A percentile compares a stretch with the other conserved stretches of the same genome.
These are phyloP conservation scores for Lithophane leautieri DNA, from an alignment of 2,888 invertebrate species.

Conservation along the genomic window DNA sequence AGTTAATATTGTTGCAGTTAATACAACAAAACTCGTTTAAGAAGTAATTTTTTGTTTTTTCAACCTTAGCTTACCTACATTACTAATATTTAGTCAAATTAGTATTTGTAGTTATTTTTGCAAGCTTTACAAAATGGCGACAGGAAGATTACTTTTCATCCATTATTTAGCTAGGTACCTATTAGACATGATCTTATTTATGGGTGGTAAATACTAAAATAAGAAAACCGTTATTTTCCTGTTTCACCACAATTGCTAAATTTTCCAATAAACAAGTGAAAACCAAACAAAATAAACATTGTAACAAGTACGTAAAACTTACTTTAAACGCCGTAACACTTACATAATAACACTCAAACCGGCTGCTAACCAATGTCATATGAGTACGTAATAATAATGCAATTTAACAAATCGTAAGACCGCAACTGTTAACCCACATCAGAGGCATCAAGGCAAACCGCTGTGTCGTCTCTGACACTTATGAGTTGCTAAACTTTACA, in stretches of 20 bases:
- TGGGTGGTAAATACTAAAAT: too few species aligned
- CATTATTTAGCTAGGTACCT: neutral
- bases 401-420: constrained; percentile 64
- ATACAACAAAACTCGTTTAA: neutral
- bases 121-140: neutral
- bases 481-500: constrained; percentile 62
- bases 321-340: constrained; percentile 29
- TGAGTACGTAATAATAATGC: constrained; percentile 59
- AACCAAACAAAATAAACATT: neutral
- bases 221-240: neutral
- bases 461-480: constrained; percentile 75
- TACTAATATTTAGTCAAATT: neutral
- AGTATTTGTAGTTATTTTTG: neutral
- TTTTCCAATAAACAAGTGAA: neutral
- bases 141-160: neutral
- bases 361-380: constrained; percentile 59
- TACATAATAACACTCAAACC: constrained; percentile 36
- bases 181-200: neutral
- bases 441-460: constrained; percentile 65
- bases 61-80: neutral
- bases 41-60: neutral
- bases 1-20: too few species aligned
- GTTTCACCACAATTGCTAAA: neutral
- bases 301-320: neutral
- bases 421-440: constrained; percentile 66